Conservation (phyloP, 2,797 vertebrate species). For the Enteromius fasciolatus region DNA sequence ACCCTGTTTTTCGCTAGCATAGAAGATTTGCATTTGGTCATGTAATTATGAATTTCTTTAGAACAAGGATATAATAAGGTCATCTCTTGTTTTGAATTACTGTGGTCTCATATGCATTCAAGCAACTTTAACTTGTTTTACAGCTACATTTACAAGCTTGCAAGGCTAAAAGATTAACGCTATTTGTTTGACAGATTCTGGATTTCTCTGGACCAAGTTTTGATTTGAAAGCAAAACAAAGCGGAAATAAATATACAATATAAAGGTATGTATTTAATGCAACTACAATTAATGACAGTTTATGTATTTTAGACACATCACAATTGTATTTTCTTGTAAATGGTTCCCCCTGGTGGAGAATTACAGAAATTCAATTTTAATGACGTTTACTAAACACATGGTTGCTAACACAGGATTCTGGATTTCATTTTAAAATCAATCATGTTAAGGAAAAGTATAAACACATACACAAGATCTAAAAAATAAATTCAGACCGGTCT, state of each 20-base stretch:
- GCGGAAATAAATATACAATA: neutral
- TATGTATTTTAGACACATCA: neutral
- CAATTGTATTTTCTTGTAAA: neutral
- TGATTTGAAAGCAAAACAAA: neutral
- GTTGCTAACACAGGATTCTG: neutral
- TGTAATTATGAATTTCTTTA: neutral
- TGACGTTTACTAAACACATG: neutral
- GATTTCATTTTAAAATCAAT: neutral
- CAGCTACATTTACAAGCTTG: neutral
- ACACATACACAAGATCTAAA: neutral
- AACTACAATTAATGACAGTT: neutral
- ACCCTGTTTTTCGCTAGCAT: neutral
- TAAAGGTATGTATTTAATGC: neutral
- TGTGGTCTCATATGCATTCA: neutral
- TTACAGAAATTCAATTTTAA: neutral
- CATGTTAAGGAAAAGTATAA: neutral
- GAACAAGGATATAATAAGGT: neutral
- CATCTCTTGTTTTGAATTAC: neutral
- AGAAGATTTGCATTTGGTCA: neutral
- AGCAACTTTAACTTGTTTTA: neutral
- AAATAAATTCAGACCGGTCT: neutral
- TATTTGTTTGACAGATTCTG: neutral
- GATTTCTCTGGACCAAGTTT: neutral
- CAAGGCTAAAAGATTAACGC: neutral
- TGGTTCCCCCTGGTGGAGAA: slow-evolving; percentile 32